Conservation (phyloP, 23 tunicate genomes). For the Styela plicata region DNA sequence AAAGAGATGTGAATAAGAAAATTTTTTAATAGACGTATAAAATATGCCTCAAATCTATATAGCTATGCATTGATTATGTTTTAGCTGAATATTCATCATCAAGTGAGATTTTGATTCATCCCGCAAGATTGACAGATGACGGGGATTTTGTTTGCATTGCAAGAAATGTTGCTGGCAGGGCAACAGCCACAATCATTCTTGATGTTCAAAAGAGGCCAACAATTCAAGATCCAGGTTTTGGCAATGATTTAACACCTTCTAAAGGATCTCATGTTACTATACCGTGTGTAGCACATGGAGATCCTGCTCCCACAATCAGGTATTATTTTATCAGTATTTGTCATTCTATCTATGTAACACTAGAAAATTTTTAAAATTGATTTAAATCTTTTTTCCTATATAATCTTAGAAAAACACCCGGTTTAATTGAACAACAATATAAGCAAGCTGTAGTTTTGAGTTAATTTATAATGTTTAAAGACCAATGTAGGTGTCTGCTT, state of each 20-base stretch:
- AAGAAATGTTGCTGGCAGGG: constrained; percentile 71
- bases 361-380: too few species aligned
- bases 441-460: too few species aligned
- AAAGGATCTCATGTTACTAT: constrained; percentile 30
- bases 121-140: constrained; percentile 58
- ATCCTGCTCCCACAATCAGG: constrained; percentile 85
- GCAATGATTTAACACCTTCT: constrained; percentile 11
- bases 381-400: too few species aligned
- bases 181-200: constrained; percentile 34
- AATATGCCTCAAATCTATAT: too few species aligned
- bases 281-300: constrained; percentile 82
- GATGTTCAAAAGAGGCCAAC: constrained; percentile 77
- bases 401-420: too few species aligned
- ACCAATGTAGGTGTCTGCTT: too few species aligned
- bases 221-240: constrained; percentile 12
- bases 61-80: too few species aligned
- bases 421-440: too few species aligned
- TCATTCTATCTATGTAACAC: too few species aligned
- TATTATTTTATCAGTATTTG: too few species aligned
- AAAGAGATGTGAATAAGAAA: not conserved
- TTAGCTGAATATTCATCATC: constrained; percentile 12
- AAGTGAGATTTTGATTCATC: constrained; percentile 38
- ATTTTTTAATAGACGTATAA: too few species aligned
- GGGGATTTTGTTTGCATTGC: constrained; percentile 78
- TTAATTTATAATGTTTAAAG: too few species aligned